Conservation (phyloP, 2,888 invertebrate genomes). For the Zelleria hepariella region DNA sequence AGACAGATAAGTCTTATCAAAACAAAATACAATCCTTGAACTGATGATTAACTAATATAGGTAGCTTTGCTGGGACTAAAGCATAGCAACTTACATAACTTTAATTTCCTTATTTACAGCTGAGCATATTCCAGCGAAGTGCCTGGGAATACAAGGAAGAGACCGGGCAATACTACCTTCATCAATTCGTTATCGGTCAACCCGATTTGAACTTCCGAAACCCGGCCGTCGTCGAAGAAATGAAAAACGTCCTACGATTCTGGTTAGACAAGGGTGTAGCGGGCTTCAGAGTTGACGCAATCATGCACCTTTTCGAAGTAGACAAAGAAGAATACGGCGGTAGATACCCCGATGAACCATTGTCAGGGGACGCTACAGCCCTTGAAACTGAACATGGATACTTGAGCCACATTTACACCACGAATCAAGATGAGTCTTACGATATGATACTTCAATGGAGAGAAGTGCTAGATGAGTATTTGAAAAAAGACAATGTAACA, state of each 20-base stretch:
- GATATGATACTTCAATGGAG: slow-evolving; percentile 79
- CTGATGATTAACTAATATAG: no score
- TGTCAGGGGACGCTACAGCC: slow-evolving; percentile 36
- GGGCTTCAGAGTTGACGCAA: slow-evolving; percentile 89
- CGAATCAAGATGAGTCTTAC: slow-evolving; percentile 71
- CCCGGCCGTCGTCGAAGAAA: slow-evolving; percentile 72
- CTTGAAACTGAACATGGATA: slow-evolving; percentile 70
- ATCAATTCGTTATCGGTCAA: slow-evolving; percentile 79
- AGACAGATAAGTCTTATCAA: no score
- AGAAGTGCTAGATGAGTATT: slow-evolving; percentile 71
- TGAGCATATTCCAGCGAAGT: slow-evolving; percentile 75
- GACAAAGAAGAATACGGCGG: slow-evolving; percentile 51
- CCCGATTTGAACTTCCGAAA: slow-evolving; percentile 84
- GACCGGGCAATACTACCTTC: slow-evolving; percentile 80
- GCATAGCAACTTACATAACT: no score
- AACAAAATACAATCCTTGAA: no score
- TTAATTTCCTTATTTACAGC: slow-evolving; percentile 26
- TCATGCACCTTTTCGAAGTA: slow-evolving; percentile 76
- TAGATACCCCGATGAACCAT: slow-evolving; percentile 70
- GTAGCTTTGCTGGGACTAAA: no score
- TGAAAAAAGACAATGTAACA: slow-evolving; percentile 46
- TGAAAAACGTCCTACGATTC: slow-evolving; percentile 78
- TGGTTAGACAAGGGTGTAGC: slow-evolving; percentile 90
- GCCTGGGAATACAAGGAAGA: slow-evolving; percentile 80
- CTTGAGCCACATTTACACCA: slow-evolving; percentile 75